These are phyloP conservation scores for Lypha dubia DNA, from an alignment of 2,888 invertebrate genomes.

Conservation along the genomic window DNA sequence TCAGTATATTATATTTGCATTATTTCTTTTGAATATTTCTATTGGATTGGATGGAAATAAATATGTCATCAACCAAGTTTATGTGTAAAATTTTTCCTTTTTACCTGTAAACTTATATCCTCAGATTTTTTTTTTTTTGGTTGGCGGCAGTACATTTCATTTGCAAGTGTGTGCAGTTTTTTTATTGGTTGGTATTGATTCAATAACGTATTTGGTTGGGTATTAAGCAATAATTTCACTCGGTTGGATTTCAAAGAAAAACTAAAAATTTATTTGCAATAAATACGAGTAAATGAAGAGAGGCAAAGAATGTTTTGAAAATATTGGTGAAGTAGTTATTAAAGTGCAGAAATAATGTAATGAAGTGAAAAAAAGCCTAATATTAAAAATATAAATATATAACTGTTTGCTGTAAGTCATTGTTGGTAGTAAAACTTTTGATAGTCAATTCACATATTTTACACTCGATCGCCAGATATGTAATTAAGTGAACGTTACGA, in stretches of 20 bases:
- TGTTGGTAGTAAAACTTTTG: too few species aligned
- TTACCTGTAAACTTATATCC: constrained; percentile 14
- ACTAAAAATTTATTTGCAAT: constrained; percentile 14
- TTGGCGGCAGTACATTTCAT: constrained; percentile 1
- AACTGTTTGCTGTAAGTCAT: constrained; percentile 15
- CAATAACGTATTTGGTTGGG: constrained; percentile 42
- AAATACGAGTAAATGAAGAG: background rate
- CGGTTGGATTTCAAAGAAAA: constrained; percentile 30
- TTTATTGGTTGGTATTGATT: constrained; percentile 18
- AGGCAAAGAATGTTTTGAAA: constrained; percentile 4
- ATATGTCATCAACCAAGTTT: constrained; percentile 50
- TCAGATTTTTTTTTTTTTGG: constrained; percentile 10
- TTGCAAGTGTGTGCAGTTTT: background rate
- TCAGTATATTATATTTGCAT: constrained; percentile 58
- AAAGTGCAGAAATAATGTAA: constrained; percentile 23
- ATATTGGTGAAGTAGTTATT: constrained; percentile 30
- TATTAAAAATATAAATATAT: background rate
- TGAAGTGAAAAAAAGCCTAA: constrained; percentile 31
- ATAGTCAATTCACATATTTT: too few species aligned
- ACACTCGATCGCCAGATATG: too few species aligned
- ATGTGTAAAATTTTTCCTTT: constrained; percentile 4
- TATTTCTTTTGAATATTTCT: constrained; percentile 28
- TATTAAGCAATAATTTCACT: constrained; percentile 47
- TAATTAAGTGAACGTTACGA: too few species aligned
- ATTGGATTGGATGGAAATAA: constrained; percentile 41